Percentiles rank a stretch among this genome's conserved stretches.
These are phyloP conservation scores for Menidia menidia DNA, from an alignment of 2,797 vertebrate species.

Conservation along the genomic window DNA sequence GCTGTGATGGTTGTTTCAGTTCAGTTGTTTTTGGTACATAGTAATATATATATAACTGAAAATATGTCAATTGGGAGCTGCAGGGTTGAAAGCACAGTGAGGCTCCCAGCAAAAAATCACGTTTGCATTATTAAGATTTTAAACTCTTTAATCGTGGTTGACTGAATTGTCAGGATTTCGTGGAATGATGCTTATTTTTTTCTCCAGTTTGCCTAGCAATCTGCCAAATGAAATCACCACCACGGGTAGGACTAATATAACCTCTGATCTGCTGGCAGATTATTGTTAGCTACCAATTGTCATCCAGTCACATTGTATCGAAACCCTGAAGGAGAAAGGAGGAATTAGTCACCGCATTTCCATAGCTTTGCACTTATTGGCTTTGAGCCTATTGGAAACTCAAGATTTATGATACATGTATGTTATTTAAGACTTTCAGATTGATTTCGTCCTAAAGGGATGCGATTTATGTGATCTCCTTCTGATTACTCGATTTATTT, in stretches of 20 bases:
- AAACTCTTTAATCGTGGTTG: too few species aligned
- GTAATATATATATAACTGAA: too few species aligned
- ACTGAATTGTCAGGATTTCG: too few species aligned
- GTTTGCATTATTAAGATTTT: too few species aligned
- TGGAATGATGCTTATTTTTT: too few species aligned
- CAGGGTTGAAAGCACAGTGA: background rate
- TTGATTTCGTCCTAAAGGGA: background rate
- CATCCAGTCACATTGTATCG: background rate
- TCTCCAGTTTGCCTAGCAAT: too few species aligned
- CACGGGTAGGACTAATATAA: too few species aligned
- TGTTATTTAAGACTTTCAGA: background rate
- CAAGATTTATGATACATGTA: background rate
- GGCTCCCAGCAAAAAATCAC: too few species aligned
- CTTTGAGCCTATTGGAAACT: background rate
- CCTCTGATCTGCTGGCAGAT: too few species aligned
- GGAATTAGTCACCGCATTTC: background rate
- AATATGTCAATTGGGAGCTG: background rate
- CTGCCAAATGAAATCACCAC: too few species aligned
- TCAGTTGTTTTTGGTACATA: too few species aligned
- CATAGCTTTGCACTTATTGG: background rate
- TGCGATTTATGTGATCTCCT: background rate
- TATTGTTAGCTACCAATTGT: too few species aligned
- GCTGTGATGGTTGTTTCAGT: slow-evolving; percentile 35
- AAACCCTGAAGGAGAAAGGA: background rate
- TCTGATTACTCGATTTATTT: background rate